Evolutionary conservation across 2,113 vertebrate genomes (phyloP), one percentile per base, ranked within the genome.

Genomic region (Mus spicilegus): DNA sequence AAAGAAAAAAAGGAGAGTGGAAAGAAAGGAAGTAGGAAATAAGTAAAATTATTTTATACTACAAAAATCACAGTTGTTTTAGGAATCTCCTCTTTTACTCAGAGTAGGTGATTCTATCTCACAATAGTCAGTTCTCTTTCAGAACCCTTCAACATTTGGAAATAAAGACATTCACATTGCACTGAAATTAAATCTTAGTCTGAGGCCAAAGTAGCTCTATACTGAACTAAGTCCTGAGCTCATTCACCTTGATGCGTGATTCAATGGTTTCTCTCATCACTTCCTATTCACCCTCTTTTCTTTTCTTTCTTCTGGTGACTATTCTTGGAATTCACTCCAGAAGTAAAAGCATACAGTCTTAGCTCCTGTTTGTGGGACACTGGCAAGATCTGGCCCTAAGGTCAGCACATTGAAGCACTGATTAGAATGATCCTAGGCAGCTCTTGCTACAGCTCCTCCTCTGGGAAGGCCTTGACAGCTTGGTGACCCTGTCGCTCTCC

Each of bases 401-500:
- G 9, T 56, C 77, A 97, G 87, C 77, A 78, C 69, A 12, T 3
- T 39, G 93, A 73, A 88, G 85, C 42, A 36, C 94, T 98, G 97
- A 96, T 96, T 67, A 91, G 93, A 98, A 96, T 80, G 98, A 89
- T 96, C 7, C 0, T 87, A 94, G 96, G 97, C 93, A 97, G 93
- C 39, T 49, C 82, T 98, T 93, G 89, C 14, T 16, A 0, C 76
- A 3, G 12, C 72, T 89, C 90, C 46, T 42, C 80, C 5, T 16
- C 95, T n/a, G 36, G 6, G 36, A 92, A 95, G 96, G 76, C 98
- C 98, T 98, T 98, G 98, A 98, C 98, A 98, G 94, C 70, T 97
- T 95, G 39, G 0, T 97, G 97, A 98, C 96, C 97, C 97, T 7
- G 0, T 96, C 76, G 87, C 70, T 2, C 58, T 61, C 72, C 0